These are phyloP conservation scores for Drosophila biarmipes DNA, from an alignment of 1,140 invertebrate species.

Conservation along the genomic window DNA sequence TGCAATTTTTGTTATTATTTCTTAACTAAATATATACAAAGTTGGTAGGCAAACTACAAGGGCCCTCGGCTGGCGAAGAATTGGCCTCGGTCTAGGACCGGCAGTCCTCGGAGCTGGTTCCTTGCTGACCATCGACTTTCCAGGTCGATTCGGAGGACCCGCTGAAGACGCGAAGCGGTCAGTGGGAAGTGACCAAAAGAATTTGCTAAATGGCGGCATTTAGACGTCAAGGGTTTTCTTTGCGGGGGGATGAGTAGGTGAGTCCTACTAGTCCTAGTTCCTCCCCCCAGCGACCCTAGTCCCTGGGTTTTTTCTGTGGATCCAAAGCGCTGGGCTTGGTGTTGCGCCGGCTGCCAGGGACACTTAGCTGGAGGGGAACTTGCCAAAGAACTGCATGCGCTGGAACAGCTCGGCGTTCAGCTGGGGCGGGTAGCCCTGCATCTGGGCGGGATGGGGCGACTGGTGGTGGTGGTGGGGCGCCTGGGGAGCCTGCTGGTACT, in stretches of 20 bases:
- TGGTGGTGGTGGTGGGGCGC: constrained; percentile 1
- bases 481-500: constrained; percentile 40
- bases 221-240: constrained; percentile 60
- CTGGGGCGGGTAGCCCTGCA: constrained; percentile 56
- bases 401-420: constrained; percentile 76
- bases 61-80: constrained; percentile 20
- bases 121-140: constrained; percentile 53
- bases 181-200: constrained; percentile 29
- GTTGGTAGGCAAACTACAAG: constrained; percentile 48
- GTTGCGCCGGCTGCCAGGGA: background rate
- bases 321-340: constrained; percentile 72
- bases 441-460: constrained; percentile 34
- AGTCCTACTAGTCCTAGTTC: constrained; percentile 13
- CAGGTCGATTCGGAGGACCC: constrained; percentile 53
- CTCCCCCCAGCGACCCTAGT: constrained; percentile 34
- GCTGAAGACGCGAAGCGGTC: constrained; percentile 9
- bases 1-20: background rate
- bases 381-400: constrained; percentile 82
- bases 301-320: constrained; percentile 33
- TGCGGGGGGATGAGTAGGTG: constrained; percentile 5
- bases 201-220: constrained; percentile 57
- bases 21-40: constrained; percentile 9
- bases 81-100: background rate
- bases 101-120: constrained; percentile 2
- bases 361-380: constrained; percentile 75